Evolutionary conservation across 1,140 invertebrate genomes (phyloP), one percentile per base, ranked within the genome.

Genomic region (Centruroides sculpturatus): DNA sequence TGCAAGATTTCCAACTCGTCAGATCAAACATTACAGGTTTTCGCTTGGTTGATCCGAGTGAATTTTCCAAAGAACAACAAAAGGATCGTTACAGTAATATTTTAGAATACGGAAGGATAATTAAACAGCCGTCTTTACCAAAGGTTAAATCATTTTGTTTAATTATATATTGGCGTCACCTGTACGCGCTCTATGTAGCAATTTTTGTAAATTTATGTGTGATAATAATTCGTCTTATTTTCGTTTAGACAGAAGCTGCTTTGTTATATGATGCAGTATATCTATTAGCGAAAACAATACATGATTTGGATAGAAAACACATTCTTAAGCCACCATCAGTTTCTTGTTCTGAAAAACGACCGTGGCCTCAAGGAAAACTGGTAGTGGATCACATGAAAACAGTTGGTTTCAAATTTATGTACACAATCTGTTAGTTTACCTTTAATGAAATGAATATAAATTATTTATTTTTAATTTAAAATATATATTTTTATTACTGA

Each of bases 321-420:
- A 69, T 84, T 86, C 0, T 76, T 94, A 23, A 89, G 85, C n/a
- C 95, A 91, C 71, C 50, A 10, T n/a, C 23, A 5, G 50, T 51
- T 34, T 60, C 62, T 7, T 64, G 62, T 47, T 60, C 59, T 0
- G 57, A 60, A 46, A 34, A 51, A 4, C 55, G 72, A 55, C 68
- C 70, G 0, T 96, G 92, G 92, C 85, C 85, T 8, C 87, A 95
- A 71, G 93, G 93, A 55, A 89, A 90, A 73, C 92, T 87, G 66
- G 79, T 97, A 23, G 88, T 95, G 59, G 96, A 97, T 78, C 96
- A 95, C 71, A 95, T 97, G 89, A 94, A 92, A 81, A 87, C 92
- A 67, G 92, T 93, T 76, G 83, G 83, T 81, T 3, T 4, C 13
- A 51, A 35, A 50, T 8, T 41, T 41, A 41, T 41, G 3, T 41